Conservation (phyloP, 2,888 invertebrate species). For the Ashinkailepas kermadecensis region DNA sequence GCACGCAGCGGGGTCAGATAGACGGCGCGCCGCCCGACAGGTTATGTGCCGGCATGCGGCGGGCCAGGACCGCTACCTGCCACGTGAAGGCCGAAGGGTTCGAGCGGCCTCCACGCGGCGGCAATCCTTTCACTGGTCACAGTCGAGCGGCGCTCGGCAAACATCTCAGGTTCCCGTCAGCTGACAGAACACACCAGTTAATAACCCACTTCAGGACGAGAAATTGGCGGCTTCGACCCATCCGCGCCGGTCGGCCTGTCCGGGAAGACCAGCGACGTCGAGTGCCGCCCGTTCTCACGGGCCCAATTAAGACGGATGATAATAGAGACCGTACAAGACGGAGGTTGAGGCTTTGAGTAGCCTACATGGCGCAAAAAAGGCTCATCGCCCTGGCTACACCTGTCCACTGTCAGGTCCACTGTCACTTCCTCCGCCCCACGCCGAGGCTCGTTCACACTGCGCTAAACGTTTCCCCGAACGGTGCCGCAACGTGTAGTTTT, state of each 20-base stretch:
- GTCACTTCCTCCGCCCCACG: too few species aligned
- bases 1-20: too few species aligned
- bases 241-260: too few species aligned
- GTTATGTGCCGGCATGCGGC: not conserved
- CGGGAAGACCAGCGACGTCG: too few species aligned
- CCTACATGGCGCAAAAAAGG: too few species aligned
- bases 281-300: not conserved
- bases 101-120: not conserved
- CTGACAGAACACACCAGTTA: not conserved
- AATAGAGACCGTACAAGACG: not conserved
- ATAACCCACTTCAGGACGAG: not conserved
- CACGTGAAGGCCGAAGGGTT: not conserved
- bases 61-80: not conserved
- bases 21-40: too few species aligned
- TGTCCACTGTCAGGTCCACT: too few species aligned
- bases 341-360: not conserved
- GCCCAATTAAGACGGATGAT: not conserved
- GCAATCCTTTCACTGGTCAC: not conserved
- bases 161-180: not conserved
- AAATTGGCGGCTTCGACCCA: not conserved
- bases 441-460: not conserved
- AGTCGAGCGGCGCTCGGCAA: not conserved
- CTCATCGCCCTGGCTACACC: too few species aligned
- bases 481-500: not conserved
- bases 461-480: not conserved